phyloP scores from a whole-genome alignment of 2,888 invertebrate genomes.

The Apamea crenata region DNA sequence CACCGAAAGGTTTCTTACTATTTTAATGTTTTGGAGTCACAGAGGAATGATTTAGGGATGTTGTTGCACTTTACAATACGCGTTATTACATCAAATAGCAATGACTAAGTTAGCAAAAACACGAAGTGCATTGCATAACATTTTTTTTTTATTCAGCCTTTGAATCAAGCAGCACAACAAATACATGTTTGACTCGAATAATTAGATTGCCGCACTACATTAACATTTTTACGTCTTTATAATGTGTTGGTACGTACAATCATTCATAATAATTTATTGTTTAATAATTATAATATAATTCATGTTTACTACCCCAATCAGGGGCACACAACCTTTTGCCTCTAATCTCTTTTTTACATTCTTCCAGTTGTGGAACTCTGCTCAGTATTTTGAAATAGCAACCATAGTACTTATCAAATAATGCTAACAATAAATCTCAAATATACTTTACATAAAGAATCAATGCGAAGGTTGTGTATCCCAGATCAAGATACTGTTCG shows the following conservation, averaged over 20 bases:
- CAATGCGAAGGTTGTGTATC: constrained; percentile 1
- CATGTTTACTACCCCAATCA: neutral
- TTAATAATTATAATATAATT: neutral
- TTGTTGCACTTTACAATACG: constrained; percentile 23
- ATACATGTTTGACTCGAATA: constrained; percentile 28
- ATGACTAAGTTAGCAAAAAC: constrained; percentile 47
- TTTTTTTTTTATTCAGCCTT: constrained; percentile 50
- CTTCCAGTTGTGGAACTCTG: neutral
- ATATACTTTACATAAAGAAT: neutral
- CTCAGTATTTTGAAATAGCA: neutral
- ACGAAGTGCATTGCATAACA: constrained; percentile 36
- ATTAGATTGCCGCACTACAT: constrained; percentile 17
- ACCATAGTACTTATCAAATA: neutral
- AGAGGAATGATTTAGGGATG: constrained; percentile 49
- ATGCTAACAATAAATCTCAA: constrained; percentile 3
- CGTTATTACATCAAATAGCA: constrained; percentile 32
- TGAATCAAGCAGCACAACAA: constrained; percentile 43
- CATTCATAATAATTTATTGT: neutral
- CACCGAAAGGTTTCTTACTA: constrained; percentile 11
- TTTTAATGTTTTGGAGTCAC: constrained; percentile 24
- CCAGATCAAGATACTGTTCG: neutral
- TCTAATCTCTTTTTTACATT: neutral
- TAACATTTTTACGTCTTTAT: neutral
- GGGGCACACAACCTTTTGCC: constrained; percentile 20
- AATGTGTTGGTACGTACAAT: constrained; percentile 8